A percentile compares a stretch with the other conserved stretches of the same genome.
phyloP scores from a whole-genome alignment of 2,797 vertebrate genomes.

The Amblyopsis hoosieri region DNA sequence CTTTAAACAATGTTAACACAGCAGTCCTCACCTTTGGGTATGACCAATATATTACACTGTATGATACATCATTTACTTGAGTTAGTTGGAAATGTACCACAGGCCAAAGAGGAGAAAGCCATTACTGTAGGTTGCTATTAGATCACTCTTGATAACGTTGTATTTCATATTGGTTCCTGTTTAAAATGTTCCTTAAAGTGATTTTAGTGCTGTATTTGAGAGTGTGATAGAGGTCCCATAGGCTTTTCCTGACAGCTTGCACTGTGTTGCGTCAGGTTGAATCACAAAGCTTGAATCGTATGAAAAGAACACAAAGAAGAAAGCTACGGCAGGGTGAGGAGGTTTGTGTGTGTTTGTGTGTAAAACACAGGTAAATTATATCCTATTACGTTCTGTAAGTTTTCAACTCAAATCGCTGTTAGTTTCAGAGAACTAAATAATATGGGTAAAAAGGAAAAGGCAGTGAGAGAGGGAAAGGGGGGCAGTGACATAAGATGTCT shows the following conservation, averaged over 20 bases:
- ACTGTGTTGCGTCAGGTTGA: slow-evolving; percentile 67
- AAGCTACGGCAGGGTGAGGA: slow-evolving; percentile 10
- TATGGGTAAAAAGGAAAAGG: slow-evolving; percentile 33
- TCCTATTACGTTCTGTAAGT: too few relatives aligned
- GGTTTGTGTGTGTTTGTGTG: not conserved
- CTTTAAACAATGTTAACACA: too few relatives aligned
- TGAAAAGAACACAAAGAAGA: slow-evolving; percentile 30
- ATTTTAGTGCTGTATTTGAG: slow-evolving; percentile 42
- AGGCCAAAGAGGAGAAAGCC: too few relatives aligned
- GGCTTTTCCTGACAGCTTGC: slow-evolving; percentile 66
- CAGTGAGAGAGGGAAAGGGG: slow-evolving; percentile 34
- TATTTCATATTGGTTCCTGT: not conserved
- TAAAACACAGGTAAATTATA: slow-evolving; percentile 2
- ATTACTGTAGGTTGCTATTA: too few relatives aligned
- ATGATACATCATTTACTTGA: too few relatives aligned
- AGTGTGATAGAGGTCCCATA: slow-evolving; percentile 44
- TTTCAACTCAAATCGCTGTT: not conserved
- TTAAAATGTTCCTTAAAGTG: slow-evolving; percentile 27
- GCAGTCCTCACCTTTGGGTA: too few relatives aligned
- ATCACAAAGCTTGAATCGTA: slow-evolving; percentile 53
- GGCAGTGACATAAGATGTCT: slow-evolving; percentile 70
- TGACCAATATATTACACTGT: slow-evolving; percentile 5
- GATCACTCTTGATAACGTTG: slow-evolving; percentile 22
- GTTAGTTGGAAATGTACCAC: slow-evolving; percentile 24
- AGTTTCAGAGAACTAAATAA: not conserved